Conservation (phyloP, 2,888 invertebrate species). For the Morinoia aosen region DNA sequence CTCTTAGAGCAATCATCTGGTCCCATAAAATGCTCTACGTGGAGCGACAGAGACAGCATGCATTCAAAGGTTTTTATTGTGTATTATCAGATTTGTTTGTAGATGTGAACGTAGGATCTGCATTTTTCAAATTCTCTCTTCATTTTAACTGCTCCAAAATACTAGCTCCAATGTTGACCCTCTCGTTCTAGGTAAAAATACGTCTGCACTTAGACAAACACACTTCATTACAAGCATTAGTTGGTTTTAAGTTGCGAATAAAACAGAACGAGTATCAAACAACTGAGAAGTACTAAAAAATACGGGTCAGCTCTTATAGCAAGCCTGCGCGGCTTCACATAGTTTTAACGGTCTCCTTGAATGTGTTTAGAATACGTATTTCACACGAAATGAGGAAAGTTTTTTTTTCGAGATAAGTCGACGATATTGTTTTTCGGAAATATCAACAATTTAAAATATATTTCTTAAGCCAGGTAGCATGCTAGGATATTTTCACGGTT, state of each 20-base stretch:
- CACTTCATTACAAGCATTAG: background rate
- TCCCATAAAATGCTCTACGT: background rate
- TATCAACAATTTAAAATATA: no score
- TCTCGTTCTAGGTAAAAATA: background rate
- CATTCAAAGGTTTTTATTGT: background rate
- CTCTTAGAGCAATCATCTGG: constrained; percentile 9
- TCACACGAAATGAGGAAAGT: no score
- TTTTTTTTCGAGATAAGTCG: no score
- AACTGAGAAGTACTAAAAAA: background rate
- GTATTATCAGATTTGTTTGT: background rate
- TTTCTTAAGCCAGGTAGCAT: no score
- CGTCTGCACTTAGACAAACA: background rate
- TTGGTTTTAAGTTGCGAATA: background rate
- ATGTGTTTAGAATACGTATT: no score
- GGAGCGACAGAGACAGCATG: background rate
- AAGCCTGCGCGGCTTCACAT: no score
- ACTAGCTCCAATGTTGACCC: background rate
- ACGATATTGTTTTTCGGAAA: no score
- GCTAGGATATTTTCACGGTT: no score
- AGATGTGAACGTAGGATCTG: background rate
- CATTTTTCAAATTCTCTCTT: background rate
- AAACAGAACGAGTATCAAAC: background rate
- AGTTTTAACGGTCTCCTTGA: no score
- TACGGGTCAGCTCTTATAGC: no score
- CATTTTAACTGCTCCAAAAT: background rate